A percentile compares a stretch with the other conserved stretches of the same genome.
Evolutionary conservation across 2,888 invertebrate genomes (phyloP).

Genomic region (Troides helena): DNA sequence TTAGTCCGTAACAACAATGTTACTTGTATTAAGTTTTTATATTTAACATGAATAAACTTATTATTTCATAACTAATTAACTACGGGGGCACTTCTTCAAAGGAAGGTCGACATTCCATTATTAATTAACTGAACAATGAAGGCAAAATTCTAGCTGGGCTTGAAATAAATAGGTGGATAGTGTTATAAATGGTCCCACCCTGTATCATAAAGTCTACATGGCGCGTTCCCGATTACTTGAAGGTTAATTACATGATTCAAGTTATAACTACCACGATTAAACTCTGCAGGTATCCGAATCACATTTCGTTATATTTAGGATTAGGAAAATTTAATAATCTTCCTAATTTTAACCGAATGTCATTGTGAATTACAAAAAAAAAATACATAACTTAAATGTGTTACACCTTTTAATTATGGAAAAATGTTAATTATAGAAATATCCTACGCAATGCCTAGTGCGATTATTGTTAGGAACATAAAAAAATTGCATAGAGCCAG

Average conservation of each 20-base stretch:
- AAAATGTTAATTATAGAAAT: too few species aligned
- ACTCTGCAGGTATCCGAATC: not conserved
- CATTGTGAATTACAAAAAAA: not conserved
- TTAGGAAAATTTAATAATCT: too few species aligned
- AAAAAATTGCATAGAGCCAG: too few species aligned
- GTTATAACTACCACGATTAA: conserved; percentile 4
- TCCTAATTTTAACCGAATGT: not conserved
- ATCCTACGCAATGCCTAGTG: too few species aligned
- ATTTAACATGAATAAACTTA: too few species aligned
- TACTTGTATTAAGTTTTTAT: too few species aligned
- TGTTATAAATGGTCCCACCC: conserved; percentile 19
- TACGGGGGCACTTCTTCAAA: not conserved
- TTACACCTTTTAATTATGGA: too few species aligned
- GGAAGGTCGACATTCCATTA: not conserved
- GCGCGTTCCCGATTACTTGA: conserved; percentile 6
- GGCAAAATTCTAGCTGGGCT: conserved; percentile 11
- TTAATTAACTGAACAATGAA: conserved; percentile 12
- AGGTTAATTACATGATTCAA: conserved; percentile 10
- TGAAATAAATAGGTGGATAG: conserved; percentile 2
- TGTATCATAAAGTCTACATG: conserved; percentile 5
- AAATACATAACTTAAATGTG: too few species aligned
- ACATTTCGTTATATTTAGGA: not conserved
- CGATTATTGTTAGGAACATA: too few species aligned
- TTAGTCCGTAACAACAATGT: too few species aligned
- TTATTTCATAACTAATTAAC: not conserved